Evolutionary conservation across 1,140 invertebrate species (phyloP).

Genomic region (Camponotus floridanus): DNA sequence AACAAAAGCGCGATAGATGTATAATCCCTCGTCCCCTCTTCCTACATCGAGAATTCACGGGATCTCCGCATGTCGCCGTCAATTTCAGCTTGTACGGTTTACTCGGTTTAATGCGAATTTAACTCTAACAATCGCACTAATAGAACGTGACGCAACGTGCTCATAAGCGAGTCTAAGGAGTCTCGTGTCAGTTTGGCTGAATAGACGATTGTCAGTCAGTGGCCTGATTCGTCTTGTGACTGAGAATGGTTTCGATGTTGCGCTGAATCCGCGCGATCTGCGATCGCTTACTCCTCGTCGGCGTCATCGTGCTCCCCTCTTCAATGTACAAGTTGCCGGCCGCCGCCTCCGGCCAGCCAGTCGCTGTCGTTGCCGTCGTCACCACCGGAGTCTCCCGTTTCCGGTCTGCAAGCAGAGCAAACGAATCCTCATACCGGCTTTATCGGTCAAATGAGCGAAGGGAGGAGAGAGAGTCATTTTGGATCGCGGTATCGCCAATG

Average conservation of each 20-base stretch:
- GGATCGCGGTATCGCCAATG: background rate
- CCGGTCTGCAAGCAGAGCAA: constrained; percentile 75
- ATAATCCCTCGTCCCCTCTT: too few relatives aligned
- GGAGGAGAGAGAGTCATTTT: constrained; percentile 13
- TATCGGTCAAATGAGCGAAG: constrained; percentile 30
- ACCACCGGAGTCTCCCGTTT: constrained; percentile 79
- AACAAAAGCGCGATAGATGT: too few relatives aligned
- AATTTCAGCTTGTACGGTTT: too few relatives aligned
- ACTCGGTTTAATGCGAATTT: background rate
- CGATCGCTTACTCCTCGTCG: constrained; percentile 73
- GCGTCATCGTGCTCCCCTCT: constrained; percentile 73
- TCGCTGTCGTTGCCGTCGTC: constrained; percentile 60
- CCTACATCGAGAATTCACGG: too few relatives aligned
- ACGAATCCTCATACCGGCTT: constrained; percentile 25
- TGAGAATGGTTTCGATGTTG: constrained; percentile 82
- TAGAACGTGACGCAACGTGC: background rate
- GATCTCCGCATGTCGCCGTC: too few relatives aligned
- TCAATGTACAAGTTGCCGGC: constrained; percentile 83
- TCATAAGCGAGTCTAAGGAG: background rate
- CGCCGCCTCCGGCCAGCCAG: constrained; percentile 79
- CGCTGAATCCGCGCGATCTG: constrained; percentile 81
- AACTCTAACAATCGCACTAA: background rate
- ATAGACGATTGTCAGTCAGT: constrained; percentile 10
- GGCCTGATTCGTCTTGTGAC: constrained; percentile 70
- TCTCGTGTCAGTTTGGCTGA: background rate